Base-by-base conservation (phyloP, 2,113 vertebrate species). In the Apeltes quadracus region DNA sequence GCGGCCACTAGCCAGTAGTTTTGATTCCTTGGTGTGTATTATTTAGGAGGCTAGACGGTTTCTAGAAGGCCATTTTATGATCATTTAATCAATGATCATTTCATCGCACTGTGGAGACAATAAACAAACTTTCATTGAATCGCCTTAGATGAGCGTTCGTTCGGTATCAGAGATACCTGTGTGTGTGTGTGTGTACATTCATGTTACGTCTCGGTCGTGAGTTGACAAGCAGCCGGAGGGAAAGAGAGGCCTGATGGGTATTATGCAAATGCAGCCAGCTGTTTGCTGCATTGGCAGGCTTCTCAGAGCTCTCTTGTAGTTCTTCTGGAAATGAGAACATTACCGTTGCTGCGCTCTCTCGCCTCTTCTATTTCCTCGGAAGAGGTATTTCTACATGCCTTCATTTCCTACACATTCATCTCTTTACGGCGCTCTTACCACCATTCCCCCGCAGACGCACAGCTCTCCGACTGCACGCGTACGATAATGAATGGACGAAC, bases 241-340 rank as follows among this genome's bases (percentile, higher is more conserved):
- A 84, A 81, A 87, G 74, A 72, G 57, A 54, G 77, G 79, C 75
- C 85, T 90, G 85, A 87, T 90, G 87, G 89, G 81, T 86, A 85
- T 85, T 90, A 90, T 92, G 90, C 85, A 90, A 90, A 92, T 92
- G 70, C 88, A 11, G 79, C 88, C 87, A 92, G 89, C 89, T 90
- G 90, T 92, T 92, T 86, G 77, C 79, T 82, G 76, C 85, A 81
- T 68, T 80, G 77, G 84, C 81, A 85, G 79, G 83, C 69, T 82
- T 80, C 72, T 77, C 74, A 75, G 81, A 81, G 79, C 76, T 75
- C 83, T 79, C 83, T 63, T 62, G 69, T 69, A 58, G 4, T 84
- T 84, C 72, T 79, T 72, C 79, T 71, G 72, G 22, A 81, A 87
- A 75, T 76, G 69, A 72, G 68, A 81, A 83, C 85, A 87, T 80